Base-by-base conservation (phyloP, 2,113 vertebrate species). In the Eclectus roratus region DNA sequence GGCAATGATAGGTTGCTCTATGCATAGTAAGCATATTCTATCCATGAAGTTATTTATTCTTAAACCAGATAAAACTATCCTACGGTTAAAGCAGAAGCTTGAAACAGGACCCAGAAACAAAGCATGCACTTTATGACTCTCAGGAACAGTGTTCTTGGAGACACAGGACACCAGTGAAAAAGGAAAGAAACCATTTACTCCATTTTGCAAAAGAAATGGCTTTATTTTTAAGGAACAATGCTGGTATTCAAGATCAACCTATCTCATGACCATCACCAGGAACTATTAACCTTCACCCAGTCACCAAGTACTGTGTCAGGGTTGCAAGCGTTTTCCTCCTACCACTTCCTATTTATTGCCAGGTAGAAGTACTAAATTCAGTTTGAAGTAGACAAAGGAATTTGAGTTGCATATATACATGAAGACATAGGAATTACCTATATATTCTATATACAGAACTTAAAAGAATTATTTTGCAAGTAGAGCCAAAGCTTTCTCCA, bases 21-120 rank as follows among this genome's bases (percentile, higher is more conserved):
- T n/a, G 74, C 55, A 46, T 12, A 82, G 58, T 52, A 93, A 94
- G 83, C 66, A 79, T 82, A 79, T 79, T 96, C 85, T 71, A 72
- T 21, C 58, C 77, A 83, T 17, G 5, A 84, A 86, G 50, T 58
- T 79, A 70, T 84, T 95, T 95, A 93, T 89, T 74, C 88, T 64
- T 88, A 35, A 89, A 93, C 84, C 63, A 94, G 89, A 90, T 49
- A 69, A 89, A 80, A 83, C 76, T 81, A 64, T 50, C 55, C 84
- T 71, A 44, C 20, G 47, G 80, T 87, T 93, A 88, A 89, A 64
- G 86, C 52, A 91, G 73, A 94, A 83, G 85, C 68, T 83, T 91
- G 85, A 88, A 95, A 53, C n/a, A 86, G 41, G 77, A 74, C 52
- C 53, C 66, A 84, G 74, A 92, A 85, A 95, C 78, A 94, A 92